Base-by-base conservation (phyloP, 2,113 vertebrate species). In the Bostrychus sinensis region DNA sequence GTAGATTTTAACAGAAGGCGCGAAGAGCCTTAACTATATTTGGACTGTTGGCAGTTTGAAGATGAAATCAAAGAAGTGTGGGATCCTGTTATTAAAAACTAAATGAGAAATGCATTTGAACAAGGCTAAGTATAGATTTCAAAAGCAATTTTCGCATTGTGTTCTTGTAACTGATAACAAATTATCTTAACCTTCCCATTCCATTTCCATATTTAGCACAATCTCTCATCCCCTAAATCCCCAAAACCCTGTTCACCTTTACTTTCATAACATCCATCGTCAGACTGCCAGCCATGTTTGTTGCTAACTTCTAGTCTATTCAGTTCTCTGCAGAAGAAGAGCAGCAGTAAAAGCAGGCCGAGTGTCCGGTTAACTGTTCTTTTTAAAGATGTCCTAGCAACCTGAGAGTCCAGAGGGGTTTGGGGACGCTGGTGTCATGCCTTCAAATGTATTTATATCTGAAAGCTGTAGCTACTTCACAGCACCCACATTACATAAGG, bases 291-390 rank as follows among this genome's bases (percentile, higher is more conserved):
- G 13, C 46, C 53, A 10, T 23, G 43, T 41, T 45, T 28, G 16
- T 10, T 13, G 42, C 19, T 43, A 13, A 1, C 17, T 17, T 23
- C 65, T 5, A 7, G 26, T 39, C 45, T 14, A 13, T 5, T 22
- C 28, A 1, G 28, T 2, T 0, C 39, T n/a, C 19, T 8, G 0
- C 56, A 32, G 64, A 59, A 39, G 62, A 60, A 59, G 69, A 51
- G 20, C 28, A 4, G 32, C 19, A 20, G 56, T 14, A 7, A 36
- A 22, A 36, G 41, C 20, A 8, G 3, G 56, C 28, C 7, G 0
- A 45, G 70, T 62, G 63, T 79, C 72, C 17, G 2, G 36, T 70
- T 34, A 17, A 8, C 26, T 0, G 46, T 63, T 66, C 74, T 77
- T 77, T 77, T 34, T 75, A 66, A 61, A 56, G 63, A 34, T 5